Conservation (phyloP, 2,888 invertebrate genomes). For the Eugnorisma glareosa region DNA sequence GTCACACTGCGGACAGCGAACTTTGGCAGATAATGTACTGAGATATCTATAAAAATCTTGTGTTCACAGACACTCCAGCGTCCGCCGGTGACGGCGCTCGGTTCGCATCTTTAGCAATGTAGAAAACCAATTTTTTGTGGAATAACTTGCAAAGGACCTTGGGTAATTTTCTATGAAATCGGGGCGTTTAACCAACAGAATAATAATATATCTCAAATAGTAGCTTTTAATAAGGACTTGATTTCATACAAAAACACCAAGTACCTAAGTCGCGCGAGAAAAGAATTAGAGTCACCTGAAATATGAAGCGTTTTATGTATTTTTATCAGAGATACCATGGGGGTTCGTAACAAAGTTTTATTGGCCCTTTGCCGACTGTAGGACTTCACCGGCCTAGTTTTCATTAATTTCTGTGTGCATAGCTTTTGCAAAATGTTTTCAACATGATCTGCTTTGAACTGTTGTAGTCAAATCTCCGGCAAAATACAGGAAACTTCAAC, state of each 20-base stretch:
- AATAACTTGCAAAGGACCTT: no score
- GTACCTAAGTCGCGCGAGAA: background rate
- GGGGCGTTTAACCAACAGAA: no score
- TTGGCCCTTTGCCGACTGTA: no score
- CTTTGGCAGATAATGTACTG: background rate
- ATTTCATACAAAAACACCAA: background rate
- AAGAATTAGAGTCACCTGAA: background rate
- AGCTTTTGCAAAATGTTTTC: background rate
- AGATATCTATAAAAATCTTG: background rate
- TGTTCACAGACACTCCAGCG: background rate
- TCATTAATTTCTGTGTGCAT: background rate
- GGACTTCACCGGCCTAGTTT: background rate
- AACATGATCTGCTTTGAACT: background rate
- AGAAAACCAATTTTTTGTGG: background rate
- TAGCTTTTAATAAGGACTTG: no score
- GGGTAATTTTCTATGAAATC: no score
- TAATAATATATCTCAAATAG: no score
- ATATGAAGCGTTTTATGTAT: no score
- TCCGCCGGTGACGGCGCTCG: no score
- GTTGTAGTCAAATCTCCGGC: background rate
- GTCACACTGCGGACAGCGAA: background rate
- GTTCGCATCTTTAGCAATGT: background rate
- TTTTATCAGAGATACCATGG: no score
- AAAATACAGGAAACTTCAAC: background rate
- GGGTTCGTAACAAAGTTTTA: background rate